Conservation (phyloP, 2,888 invertebrate species). For the Apamea sordens region DNA sequence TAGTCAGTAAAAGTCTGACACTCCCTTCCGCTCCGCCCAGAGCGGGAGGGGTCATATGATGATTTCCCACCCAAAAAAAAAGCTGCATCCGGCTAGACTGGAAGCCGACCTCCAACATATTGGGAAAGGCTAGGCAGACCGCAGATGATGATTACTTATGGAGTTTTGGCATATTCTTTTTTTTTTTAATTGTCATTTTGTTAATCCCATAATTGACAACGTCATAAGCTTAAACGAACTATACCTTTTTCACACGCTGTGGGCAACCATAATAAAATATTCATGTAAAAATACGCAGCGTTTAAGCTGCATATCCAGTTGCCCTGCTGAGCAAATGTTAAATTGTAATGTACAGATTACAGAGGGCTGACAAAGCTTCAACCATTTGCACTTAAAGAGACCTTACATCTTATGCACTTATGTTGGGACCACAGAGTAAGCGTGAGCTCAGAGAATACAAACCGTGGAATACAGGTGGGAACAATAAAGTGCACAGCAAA, state of each 20-base stretch:
- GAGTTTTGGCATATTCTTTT: too few relatives aligned
- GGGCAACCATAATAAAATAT: not conserved
- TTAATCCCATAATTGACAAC: not conserved
- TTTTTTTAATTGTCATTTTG: too few relatives aligned
- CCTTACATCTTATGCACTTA: conserved; percentile 56
- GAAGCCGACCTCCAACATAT: too few relatives aligned
- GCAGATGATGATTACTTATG: too few relatives aligned
- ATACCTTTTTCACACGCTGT: not conserved
- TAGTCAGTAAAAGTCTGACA: too few relatives aligned
- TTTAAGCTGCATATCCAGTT: conserved; percentile 1
- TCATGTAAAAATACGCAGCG: not conserved
- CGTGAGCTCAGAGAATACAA: conserved; percentile 11
- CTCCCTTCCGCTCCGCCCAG: too few relatives aligned
- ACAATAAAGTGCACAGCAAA: not conserved
- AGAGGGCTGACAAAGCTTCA: conserved; percentile 50
- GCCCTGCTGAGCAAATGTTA: conserved; percentile 11
- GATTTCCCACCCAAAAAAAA: too few relatives aligned
- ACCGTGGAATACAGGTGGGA: too few relatives aligned
- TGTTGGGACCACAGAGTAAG: conserved; percentile 47
- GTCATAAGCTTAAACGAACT: too few relatives aligned
- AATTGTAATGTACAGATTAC: conserved; percentile 32
- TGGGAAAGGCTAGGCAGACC: too few relatives aligned
- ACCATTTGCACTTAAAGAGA: conserved; percentile 59
- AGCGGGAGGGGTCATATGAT: too few relatives aligned
- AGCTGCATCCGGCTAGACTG: too few relatives aligned